Conservation (phyloP, 2,797 vertebrate genomes). For the Anableps anableps region DNA sequence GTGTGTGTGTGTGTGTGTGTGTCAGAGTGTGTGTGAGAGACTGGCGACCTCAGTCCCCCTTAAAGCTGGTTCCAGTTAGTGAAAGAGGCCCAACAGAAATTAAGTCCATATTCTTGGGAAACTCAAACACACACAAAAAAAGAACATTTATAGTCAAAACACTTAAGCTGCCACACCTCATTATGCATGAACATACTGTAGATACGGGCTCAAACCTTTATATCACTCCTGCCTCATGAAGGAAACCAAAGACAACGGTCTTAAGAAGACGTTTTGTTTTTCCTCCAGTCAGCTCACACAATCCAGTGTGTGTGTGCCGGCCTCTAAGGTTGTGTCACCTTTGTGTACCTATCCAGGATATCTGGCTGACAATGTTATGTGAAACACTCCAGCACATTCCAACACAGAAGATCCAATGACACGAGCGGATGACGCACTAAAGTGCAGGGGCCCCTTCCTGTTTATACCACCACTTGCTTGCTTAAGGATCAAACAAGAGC, state of each 20-base stretch:
- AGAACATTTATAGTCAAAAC: conserved; percentile 41
- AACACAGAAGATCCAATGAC: conserved; percentile 70
- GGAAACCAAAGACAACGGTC: conserved; percentile 39
- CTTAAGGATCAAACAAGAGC: conserved; percentile 64
- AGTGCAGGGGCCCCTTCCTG: conserved; percentile 72
- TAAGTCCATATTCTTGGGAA: conserved; percentile 65
- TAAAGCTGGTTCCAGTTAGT: conserved; percentile 55
- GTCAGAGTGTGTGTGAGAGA: background rate
- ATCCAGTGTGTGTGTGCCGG: conserved; percentile 16
- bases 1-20: background rate
- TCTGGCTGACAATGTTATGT: conserved; percentile 68
- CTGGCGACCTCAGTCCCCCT: conserved; percentile 31
- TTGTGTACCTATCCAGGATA: conserved; percentile 67
- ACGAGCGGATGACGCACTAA: conserved; percentile 72
- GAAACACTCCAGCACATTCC: conserved; percentile 65
- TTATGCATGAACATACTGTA: conserved; percentile 32
- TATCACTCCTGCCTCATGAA: conserved; percentile 38
- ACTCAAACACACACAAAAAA: conserved; percentile 8
- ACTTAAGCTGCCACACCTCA: conserved; percentile 48
- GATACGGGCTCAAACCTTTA: conserved; percentile 20
- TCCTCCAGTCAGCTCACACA: conserved; percentile 22
- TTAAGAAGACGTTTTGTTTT: conserved; percentile 45
- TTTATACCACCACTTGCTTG: conserved; percentile 61
- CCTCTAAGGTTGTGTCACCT: conserved; percentile 44
- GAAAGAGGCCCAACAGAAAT: conserved; percentile 62